These are phyloP conservation scores for Drosophila meridionalis DNA, from an alignment of 2,888 invertebrate genomes.

Conservation along the genomic window DNA sequence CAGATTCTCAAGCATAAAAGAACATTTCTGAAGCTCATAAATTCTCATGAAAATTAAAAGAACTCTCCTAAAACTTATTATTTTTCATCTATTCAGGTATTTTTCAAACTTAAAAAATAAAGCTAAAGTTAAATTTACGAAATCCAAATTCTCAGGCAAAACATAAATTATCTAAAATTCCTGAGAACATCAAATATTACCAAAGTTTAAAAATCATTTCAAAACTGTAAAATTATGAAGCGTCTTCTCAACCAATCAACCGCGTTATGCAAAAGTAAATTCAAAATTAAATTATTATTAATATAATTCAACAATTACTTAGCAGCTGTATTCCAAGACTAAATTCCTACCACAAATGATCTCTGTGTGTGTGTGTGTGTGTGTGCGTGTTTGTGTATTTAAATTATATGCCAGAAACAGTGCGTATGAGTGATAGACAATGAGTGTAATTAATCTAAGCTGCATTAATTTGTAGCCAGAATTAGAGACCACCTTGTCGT, in stretches of 20 bases:
- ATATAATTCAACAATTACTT: not conserved
- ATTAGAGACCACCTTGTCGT: constrained; percentile 1
- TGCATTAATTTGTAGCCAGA: constrained; percentile 7
- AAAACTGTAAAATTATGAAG: not conserved
- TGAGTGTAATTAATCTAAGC: constrained; percentile 9
- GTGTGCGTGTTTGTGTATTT: not conserved
- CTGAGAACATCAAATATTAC: not conserved
- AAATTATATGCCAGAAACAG: not conserved
- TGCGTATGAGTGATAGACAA: constrained; percentile 23
- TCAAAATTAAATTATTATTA: not conserved
- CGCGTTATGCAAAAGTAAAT: not conserved
- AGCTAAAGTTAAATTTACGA: too few species aligned
- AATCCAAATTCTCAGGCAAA: too few species aligned
- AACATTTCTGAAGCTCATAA: too few species aligned
- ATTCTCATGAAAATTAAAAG: too few species aligned
- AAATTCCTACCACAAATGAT: not conserved
- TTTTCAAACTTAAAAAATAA: too few species aligned
- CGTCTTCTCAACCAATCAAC: not conserved
- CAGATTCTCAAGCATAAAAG: too few species aligned
- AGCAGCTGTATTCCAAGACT: not conserved
- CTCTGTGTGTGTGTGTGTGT: not conserved
- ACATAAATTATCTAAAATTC: too few species aligned
- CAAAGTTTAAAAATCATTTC: not conserved
- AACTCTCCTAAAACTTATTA: too few species aligned
- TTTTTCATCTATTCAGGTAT: too few species aligned